These are phyloP conservation scores for Hedychridium roseum DNA, from an alignment of 2,888 invertebrate species.

Conservation along the genomic window DNA sequence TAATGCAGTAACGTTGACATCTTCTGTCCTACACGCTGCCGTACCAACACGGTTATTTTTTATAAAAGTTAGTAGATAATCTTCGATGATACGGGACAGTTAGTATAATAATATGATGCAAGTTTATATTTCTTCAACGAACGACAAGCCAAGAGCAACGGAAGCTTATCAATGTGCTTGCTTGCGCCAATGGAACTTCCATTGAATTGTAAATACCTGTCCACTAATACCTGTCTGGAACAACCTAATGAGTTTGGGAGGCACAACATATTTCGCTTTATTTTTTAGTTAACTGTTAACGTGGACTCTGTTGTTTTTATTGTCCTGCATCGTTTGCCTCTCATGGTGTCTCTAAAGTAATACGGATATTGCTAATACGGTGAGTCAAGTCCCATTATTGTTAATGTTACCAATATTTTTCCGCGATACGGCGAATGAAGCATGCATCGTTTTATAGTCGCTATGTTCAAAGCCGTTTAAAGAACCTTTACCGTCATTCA, in stretches of 20 bases:
- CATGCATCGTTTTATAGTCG: constrained; percentile 20
- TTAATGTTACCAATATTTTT: constrained; percentile 7
- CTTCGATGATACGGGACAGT: background rate
- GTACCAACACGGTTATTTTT: no score
- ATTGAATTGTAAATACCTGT: constrained; percentile 28
- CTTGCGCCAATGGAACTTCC: constrained; percentile 14
- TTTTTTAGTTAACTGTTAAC: constrained; percentile 13
- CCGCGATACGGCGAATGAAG: constrained; percentile 18
- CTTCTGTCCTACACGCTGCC: no score
- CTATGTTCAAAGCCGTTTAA: constrained; percentile 7
- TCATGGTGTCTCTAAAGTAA: constrained; percentile 32
- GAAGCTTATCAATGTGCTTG: constrained; percentile 19
- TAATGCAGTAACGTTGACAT: no score
- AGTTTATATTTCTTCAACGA: constrained; percentile 10
- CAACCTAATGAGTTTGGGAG: constrained; percentile 62
- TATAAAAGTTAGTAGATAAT: no score
- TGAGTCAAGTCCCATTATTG: constrained; percentile 14
- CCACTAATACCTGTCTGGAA: constrained; percentile 63
- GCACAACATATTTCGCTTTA: constrained; percentile 24
- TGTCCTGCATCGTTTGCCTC: constrained; percentile 39
- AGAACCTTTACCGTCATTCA: constrained; percentile 26
- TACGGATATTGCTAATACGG: constrained; percentile 8
- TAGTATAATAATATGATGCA: no score
- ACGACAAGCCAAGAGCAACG: constrained; percentile 13
- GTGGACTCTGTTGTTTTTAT: constrained; percentile 13